Percentiles rank a stretch among this genome's conserved stretches.
These are phyloP conservation scores for Erebia palarica DNA, from an alignment of 2,888 invertebrate genomes.

Conservation along the genomic window DNA sequence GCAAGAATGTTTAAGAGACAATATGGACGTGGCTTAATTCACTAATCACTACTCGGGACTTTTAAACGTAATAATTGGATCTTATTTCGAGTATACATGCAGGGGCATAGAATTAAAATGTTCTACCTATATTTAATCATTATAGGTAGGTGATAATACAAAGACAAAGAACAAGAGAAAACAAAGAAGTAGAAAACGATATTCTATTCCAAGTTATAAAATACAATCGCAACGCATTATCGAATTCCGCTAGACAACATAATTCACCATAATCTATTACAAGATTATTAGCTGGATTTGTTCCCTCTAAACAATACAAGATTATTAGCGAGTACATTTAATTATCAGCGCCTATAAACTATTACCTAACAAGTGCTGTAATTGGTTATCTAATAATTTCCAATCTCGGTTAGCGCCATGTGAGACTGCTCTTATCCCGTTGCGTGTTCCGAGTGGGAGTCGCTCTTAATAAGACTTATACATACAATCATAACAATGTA, in stretches of 20 bases:
- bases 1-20: too few species aligned
- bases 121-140: too few species aligned
- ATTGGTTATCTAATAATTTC: conserved; percentile 20
- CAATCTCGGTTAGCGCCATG: conserved; percentile 49
- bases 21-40: too few species aligned
- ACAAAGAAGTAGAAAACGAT: too few species aligned
- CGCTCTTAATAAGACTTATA: conserved; percentile 77
- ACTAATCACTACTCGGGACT: too few species aligned
- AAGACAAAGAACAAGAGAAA: too few species aligned
- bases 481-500: conserved; percentile 60
- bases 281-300: conserved; percentile 6
- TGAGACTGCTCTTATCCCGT: conserved; percentile 52
- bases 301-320: conserved; percentile 4
- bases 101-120: too few species aligned
- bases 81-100: too few species aligned
- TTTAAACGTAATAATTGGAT: too few species aligned
- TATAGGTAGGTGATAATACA: too few species aligned
- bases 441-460: conserved; percentile 78
- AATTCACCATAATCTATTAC: conserved; percentile 13
- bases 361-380: conserved; percentile 10
- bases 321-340: conserved; percentile 20
- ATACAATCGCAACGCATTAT: not conserved
- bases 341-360: conserved; percentile 10
- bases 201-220: not conserved
- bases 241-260: conserved; percentile 3